phyloP scores from a whole-genome alignment of 2,888 invertebrate species.

The Coenonympha glycerion region DNA sequence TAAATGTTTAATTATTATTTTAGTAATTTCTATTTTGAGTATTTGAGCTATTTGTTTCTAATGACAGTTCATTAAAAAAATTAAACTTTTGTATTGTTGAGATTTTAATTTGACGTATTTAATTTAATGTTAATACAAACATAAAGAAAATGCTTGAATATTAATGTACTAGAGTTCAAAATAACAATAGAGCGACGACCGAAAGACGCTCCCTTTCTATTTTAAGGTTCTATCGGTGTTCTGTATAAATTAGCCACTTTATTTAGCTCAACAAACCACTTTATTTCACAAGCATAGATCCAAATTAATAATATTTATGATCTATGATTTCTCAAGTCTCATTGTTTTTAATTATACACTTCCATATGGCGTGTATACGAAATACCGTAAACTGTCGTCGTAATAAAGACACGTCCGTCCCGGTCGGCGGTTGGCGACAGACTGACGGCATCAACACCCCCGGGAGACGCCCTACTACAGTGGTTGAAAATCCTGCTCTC shows the following conservation, averaged over 20 bases:
- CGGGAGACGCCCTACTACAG: constrained; percentile 28
- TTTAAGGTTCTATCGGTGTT: constrained; percentile 2
- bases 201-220: constrained; percentile 1
- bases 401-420: constrained; percentile 30
- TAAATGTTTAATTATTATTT: too few relatives aligned
- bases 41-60: too few relatives aligned
- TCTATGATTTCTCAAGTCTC: neutral
- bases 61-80: too few relatives aligned
- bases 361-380: constrained; percentile 14
- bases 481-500: constrained; percentile 21
- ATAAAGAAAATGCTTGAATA: neutral
- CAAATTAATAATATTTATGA: neutral
- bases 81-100: neutral
- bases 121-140: neutral
- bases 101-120: neutral
- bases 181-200: constrained; percentile 14
- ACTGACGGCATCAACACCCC: constrained; percentile 38
- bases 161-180: constrained; percentile 4
- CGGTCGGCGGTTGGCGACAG: constrained; percentile 38
- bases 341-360: neutral
- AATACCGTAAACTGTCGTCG: constrained; percentile 8
- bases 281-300: neutral
- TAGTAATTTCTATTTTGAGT: too few relatives aligned
- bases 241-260: neutral
- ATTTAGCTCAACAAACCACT: constrained; percentile 3